These are phyloP conservation scores for Drosophila athabasca DNA, from an alignment of 1,140 invertebrate genomes.

Conservation along the genomic window DNA sequence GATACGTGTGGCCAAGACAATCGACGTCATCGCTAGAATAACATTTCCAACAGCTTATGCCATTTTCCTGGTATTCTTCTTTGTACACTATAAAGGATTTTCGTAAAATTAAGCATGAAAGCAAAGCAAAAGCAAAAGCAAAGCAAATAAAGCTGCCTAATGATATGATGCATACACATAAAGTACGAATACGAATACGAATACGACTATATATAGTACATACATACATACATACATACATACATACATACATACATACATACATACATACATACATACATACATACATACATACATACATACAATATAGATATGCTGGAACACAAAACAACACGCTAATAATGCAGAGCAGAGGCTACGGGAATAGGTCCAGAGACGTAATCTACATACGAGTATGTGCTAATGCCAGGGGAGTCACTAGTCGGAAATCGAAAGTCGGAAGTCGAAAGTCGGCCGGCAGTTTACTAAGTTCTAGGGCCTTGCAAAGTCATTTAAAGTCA, in stretches of 20 bases:
- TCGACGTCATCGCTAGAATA: conserved; percentile 96
- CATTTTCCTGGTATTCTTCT: conserved; percentile 96
- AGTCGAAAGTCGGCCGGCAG: too few relatives aligned
- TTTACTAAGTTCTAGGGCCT: conserved; percentile 60
- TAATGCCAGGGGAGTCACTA: too few relatives aligned
- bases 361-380: conserved; percentile 24
- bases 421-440: too few relatives aligned
- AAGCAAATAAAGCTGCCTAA: conserved; percentile 15
- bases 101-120: conserved; percentile 84
- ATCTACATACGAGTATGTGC: background rate
- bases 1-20: conserved; percentile 95
- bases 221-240: too few relatives aligned
- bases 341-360: conserved; percentile 34
- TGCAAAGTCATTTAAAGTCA: conserved; percentile 72
- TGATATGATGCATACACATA: conserved; percentile 21
- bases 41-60: conserved; percentile 96
- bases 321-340: conserved; percentile 33
- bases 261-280: too few relatives aligned
- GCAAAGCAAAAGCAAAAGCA: conserved; percentile 23
- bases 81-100: conserved; percentile 93
- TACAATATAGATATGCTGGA: background rate
- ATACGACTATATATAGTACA: too few relatives aligned
- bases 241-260: too few relatives aligned
- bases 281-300: too few relatives aligned
- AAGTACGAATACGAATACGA: conserved; percentile 10